A percentile compares a stretch with the other conserved stretches of the same genome.
phyloP scores from a whole-genome alignment of 1,140 invertebrate genomes.

The Zaprionus capensis region DNA sequence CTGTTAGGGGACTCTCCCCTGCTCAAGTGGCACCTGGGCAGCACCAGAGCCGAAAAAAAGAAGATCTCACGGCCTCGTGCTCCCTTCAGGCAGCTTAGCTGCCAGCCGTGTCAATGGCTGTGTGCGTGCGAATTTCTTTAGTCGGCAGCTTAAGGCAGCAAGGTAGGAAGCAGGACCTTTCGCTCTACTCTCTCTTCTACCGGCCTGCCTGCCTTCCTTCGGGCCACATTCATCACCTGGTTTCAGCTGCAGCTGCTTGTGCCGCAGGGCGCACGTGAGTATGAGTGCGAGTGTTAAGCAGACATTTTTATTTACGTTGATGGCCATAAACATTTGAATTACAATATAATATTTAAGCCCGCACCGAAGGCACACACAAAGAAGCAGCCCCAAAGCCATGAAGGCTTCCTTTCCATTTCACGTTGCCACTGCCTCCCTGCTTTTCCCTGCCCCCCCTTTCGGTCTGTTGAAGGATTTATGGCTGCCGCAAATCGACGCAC shows the following conservation, averaged over 20 bases:
- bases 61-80: constrained; percentile 42
- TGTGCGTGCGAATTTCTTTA: constrained; percentile 77
- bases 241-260: constrained; percentile 33
- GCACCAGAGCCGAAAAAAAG: not conserved
- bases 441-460: constrained; percentile 1
- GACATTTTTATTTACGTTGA: constrained; percentile 82
- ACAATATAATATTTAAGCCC: constrained; percentile 81
- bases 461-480: constrained; percentile 68
- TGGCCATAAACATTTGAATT: constrained; percentile 82
- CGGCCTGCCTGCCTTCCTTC: constrained; percentile 22
- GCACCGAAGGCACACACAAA: constrained; percentile 5
- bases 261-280: not conserved
- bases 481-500: constrained; percentile 75
- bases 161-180: not conserved
- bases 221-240: constrained; percentile 63
- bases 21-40: constrained; percentile 24
- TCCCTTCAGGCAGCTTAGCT: constrained; percentile 64
- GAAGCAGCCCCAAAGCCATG: constrained; percentile 28
- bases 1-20: constrained; percentile 1
- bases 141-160: constrained; percentile 55
- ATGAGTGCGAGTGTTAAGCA: constrained; percentile 54
- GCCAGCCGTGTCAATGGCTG: constrained; percentile 70
- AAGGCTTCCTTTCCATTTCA: constrained; percentile 5
- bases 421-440: not conserved
- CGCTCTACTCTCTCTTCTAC: not conserved